Base-by-base conservation (phyloP, 35 echinoderm and acorn worm genomes). In the Heliocidaris tuberculata region DNA sequence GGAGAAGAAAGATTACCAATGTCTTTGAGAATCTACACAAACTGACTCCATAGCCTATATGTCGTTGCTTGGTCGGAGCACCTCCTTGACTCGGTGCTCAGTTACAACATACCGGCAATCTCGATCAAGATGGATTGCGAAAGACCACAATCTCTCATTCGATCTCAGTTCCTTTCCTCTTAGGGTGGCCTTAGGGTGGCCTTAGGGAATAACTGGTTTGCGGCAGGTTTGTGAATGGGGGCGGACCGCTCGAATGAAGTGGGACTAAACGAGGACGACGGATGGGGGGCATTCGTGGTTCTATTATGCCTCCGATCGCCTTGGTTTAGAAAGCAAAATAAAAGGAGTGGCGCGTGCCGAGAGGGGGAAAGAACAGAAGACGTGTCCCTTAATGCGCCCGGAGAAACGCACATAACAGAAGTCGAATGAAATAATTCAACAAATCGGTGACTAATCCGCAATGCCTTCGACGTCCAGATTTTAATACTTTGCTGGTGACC, bases 61-160 rank as follows among this genome's bases (percentile, higher is more conserved):
- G 15, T 56, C 52, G 52, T 27, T 21, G 5, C 65, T 78, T n/a
- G 65, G 6, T 78, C 65, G 21, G 27, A 78, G 21, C 21, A 78
- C 65, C 21, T 16, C 21, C 60, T 78, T n/a, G 65, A 78, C 19
- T 78, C 27, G 65, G 27, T 78, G 65, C n/a, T 78, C 65, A 78
- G 27, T 78, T 78, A 78, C 65, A 78, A 78, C 65, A 78, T 78
- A 78, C 65, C 65, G 65, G 65, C 65, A 4, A 78, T 78, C 65
- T 78, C 27, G 65, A 78, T 78, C 65, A n/a, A 78, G 65, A 78
- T 78, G 21, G 65, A 78, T 78, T 19, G 27, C 19, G 65, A 7
- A 78, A 78, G 65, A 78, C 65, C 65, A 78, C 65, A 78, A 78
- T 78, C 65, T 78, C 65, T 78, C 65, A 78, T 78, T 78, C 65